phyloP scores from a whole-genome alignment of 37 sponge, comb jelly and placozoan species.

The Oopsacas minuta region DNA sequence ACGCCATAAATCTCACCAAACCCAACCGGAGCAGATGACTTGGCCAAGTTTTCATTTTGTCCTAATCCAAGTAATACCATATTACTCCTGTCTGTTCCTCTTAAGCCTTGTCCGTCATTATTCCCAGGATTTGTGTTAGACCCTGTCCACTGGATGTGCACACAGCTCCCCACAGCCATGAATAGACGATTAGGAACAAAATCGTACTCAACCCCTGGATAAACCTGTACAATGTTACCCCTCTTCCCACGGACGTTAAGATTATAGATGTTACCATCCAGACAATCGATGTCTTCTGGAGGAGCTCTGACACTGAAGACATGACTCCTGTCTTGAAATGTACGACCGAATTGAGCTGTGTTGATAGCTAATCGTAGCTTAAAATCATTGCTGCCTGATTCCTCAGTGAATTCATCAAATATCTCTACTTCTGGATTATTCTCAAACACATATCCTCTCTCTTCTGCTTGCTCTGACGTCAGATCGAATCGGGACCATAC shows the following conservation, averaged over 20 bases:
- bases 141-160: constrained; percentile 99
- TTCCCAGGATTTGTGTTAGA: constrained; percentile 94
- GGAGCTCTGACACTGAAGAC: constrained; percentile 50
- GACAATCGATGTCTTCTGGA: constrained; percentile 22
- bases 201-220: constrained; percentile 98
- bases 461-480: background rate
- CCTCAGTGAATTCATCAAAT: constrained; percentile 25
- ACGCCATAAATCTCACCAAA: constrained; percentile 41
- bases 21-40: constrained; percentile 21
- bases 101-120: constrained; percentile 88
- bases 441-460: constrained; percentile 81
- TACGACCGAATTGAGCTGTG: constrained; percentile 94
- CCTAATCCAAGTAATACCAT: constrained; percentile 69
- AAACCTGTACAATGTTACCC: constrained; percentile 96
- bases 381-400: constrained; percentile 23
- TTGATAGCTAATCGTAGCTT: constrained; percentile 81
- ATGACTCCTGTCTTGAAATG: constrained; percentile 89
- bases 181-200: constrained; percentile 75
- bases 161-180: constrained; percentile 28
- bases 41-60: constrained; percentile 21
- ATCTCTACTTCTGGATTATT: constrained; percentile 83
- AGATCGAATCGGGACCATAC: constrained; percentile 17
- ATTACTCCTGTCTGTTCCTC: constrained; percentile 89
- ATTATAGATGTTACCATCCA: constrained; percentile 53
- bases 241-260: constrained; percentile 93